A percentile compares a stretch with the other conserved stretches of the same genome.
These are phyloP conservation scores for Scaptomyza pallida DNA, from an alignment of 1,140 invertebrate species.

Conservation along the genomic window DNA sequence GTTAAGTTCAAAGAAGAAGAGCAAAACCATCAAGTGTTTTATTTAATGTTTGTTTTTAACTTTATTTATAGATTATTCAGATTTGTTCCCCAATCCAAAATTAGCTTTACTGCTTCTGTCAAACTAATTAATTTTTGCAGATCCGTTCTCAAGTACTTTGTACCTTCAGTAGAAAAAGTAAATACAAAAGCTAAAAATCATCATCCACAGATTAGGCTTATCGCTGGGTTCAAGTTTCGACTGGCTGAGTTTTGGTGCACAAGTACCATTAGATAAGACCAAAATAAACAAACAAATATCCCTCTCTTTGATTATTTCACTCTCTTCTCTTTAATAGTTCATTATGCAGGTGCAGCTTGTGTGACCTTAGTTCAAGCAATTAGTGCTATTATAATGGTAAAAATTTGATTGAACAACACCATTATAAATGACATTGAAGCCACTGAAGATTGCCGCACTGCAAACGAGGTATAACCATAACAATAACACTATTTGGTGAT, in stretches of 20 bases:
- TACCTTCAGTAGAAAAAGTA: conserved; percentile 23
- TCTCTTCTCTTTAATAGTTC: not conserved
- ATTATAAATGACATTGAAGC: conserved; percentile 47
- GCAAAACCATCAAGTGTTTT: conserved; percentile 51
- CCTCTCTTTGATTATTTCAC: not conserved
- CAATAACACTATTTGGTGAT: conserved; percentile 38
- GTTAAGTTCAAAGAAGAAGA: conserved; percentile 72
- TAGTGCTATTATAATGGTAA: not conserved
- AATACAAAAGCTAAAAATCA: conserved; percentile 15
- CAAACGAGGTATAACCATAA: conserved; percentile 34
- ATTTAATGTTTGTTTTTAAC: not conserved
- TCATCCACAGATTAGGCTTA: conserved; percentile 59
- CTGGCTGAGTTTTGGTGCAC: conserved; percentile 17
- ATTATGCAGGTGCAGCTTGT: conserved; percentile 3
- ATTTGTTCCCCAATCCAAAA: no score
- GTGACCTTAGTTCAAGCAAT: conserved; percentile 28
- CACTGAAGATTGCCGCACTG: conserved; percentile 10
- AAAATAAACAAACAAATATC: not conserved
- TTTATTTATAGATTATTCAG: conserved; percentile 26
- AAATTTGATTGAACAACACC: conserved; percentile 29
- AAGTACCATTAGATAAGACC: conserved; percentile 26
- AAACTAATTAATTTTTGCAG: conserved; percentile 9
- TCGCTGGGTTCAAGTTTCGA: conserved; percentile 64
- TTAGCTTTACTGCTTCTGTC: conserved; percentile 6
- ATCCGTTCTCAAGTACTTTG: conserved; percentile 52